Evolutionary conservation across 2,797 vertebrate species (phyloP).

Genomic region (Carcharodon carcharias): DNA sequence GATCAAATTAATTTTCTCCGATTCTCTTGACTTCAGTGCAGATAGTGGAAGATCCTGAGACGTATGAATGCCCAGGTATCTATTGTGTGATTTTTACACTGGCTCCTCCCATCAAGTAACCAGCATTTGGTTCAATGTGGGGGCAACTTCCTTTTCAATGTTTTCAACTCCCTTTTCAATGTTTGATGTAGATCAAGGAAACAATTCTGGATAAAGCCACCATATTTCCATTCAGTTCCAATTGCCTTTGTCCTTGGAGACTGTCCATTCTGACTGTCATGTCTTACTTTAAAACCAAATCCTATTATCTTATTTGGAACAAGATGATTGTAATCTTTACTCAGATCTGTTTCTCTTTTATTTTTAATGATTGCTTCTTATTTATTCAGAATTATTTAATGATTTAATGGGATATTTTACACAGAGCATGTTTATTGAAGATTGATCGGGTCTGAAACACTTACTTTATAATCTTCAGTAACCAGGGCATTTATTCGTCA

Average conservation of each 20-base stretch:
- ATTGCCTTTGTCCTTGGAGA: background rate
- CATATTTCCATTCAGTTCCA: background rate
- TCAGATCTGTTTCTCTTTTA: background rate
- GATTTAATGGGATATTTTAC: slow-evolving; percentile 28
- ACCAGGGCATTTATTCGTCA: background rate
- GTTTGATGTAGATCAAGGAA: too few relatives aligned
- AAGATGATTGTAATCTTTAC: background rate
- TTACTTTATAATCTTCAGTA: background rate
- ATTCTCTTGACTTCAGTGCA: background rate
- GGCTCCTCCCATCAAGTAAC: background rate
- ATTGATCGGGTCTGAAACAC: background rate
- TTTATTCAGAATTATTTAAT: slow-evolving; percentile 37
- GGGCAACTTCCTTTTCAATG: background rate
- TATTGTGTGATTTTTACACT: background rate
- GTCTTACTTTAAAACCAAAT: background rate
- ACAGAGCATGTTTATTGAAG: background rate
- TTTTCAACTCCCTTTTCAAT: background rate
- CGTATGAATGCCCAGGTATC: background rate
- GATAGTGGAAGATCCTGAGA: background rate
- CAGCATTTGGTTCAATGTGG: background rate
- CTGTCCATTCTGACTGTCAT: background rate
- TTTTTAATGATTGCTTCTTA: slow-evolving; percentile 26
- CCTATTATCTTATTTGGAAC: background rate
- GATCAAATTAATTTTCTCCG: background rate
- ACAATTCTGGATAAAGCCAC: background rate